phyloP scores from a whole-genome alignment of 2,113 vertebrate species.

The Hemichromis elongatus region DNA sequence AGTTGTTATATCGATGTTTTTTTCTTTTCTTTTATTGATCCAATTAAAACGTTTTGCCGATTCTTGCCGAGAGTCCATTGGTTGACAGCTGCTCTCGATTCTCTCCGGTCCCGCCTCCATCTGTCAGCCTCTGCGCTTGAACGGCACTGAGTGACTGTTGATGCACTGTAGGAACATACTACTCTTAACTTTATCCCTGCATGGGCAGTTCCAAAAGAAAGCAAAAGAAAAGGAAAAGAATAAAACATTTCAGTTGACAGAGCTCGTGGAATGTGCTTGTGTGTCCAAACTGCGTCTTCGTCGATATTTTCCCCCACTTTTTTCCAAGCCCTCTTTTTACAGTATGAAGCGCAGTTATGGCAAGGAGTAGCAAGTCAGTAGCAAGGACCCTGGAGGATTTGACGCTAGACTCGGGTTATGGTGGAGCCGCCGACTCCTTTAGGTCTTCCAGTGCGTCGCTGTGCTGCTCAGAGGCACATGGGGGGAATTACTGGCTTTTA shows the following conservation, averaged over 20 bases:
- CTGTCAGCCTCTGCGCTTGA: slow-evolving; percentile 53
- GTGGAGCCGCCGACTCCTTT: slow-evolving; percentile 96
- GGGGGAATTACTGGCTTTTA: slow-evolving; percentile 87
- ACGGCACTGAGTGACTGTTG: slow-evolving; percentile 31
- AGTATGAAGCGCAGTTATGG: slow-evolving; percentile 95
- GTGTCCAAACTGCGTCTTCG: background rate
- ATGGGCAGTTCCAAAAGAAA: background rate
- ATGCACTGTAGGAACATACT: slow-evolving; percentile 17
- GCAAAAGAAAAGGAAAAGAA: background rate
- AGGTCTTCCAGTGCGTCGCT: slow-evolving; percentile 96
- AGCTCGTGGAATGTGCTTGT: background rate
- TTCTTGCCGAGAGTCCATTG: slow-evolving; percentile 42
- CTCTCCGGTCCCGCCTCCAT: slow-evolving; percentile 50
- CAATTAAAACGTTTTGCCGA: slow-evolving; percentile 48
- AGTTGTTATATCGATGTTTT: background rate
- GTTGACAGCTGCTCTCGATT: slow-evolving; percentile 34
- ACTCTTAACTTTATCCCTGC: slow-evolving; percentile 31
- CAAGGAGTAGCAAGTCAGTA: slow-evolving; percentile 90
- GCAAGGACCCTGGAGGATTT: slow-evolving; percentile 96
- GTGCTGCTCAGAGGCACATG: slow-evolving; percentile 92
- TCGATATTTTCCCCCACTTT: slow-evolving; percentile 40
- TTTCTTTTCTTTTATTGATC: slow-evolving; percentile 15
- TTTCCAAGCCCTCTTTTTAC: slow-evolving; percentile 66
- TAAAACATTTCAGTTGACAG: background rate
- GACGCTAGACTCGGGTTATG: slow-evolving; percentile 98